Conservation (phyloP, 2,797 vertebrate genomes). For the Lepus townsendii region DNA sequence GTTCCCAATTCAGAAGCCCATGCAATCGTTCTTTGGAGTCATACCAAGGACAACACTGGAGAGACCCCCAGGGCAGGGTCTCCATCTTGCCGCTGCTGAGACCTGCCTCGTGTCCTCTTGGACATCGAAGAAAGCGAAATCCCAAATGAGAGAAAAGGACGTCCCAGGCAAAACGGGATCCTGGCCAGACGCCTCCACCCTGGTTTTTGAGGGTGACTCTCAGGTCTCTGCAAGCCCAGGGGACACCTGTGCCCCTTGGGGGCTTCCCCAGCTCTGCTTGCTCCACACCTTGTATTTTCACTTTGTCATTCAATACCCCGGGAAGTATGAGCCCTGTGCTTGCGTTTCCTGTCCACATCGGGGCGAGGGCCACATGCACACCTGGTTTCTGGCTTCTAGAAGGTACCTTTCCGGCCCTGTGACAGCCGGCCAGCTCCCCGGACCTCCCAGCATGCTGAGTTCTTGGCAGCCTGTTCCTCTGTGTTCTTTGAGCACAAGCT, state of each 20-base stretch:
- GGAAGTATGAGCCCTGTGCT: rapidly evolving
- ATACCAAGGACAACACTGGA: slow-evolving; percentile 52
- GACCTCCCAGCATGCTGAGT: rapidly evolving
- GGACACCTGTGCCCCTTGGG: rapidly evolving
- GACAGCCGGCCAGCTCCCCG: rapidly evolving
- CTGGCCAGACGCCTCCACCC: not conserved
- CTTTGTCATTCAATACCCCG: not conserved
- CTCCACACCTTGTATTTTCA: rapidly evolving
- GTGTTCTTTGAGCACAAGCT: rapidly evolving
- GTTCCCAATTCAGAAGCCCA: slow-evolving; percentile 74
- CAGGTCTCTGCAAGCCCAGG: rapidly evolving
- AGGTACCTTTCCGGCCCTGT: no score
- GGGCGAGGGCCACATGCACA: not conserved
- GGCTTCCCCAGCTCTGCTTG: rapidly evolving
- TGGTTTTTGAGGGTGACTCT: not conserved
- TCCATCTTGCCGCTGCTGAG: not conserved
- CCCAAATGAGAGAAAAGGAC: not conserved
- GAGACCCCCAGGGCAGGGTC: not conserved
- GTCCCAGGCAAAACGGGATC: no score
- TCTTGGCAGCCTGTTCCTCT: rapidly evolving
- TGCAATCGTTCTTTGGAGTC: slow-evolving; percentile 68
- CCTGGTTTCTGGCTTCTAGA: not conserved
- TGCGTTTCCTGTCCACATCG: rapidly evolving
- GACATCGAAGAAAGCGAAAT: not conserved
- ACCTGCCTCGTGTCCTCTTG: not conserved